Percentiles rank a stretch among this genome's conserved stretches.
Evolutionary conservation across 2,888 invertebrate genomes (phyloP).

Genomic region (Tenthredo scrophulariae): DNA sequence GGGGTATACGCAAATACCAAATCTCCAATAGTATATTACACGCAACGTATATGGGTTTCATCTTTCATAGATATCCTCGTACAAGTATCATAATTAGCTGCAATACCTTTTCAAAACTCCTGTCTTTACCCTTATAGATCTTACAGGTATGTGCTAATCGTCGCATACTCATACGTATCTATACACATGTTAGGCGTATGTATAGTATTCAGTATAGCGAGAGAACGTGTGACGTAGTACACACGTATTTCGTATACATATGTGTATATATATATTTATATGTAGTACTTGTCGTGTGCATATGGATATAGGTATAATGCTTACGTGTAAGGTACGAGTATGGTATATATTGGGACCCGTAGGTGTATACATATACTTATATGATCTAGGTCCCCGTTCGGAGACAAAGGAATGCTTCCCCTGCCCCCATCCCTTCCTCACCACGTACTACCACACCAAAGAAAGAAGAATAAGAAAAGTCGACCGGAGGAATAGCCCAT

Average conservation of each 20-base stretch:
- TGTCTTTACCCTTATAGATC: not conserved
- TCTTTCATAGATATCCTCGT: not conserved
- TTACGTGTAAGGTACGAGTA: conserved; percentile 1
- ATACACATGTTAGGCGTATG: not conserved
- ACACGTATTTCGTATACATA: not conserved
- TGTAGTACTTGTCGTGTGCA: not conserved
- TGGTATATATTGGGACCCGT: conserved; percentile 5
- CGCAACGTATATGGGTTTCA: not conserved
- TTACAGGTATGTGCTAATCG: not conserved
- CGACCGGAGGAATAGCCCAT: conserved; percentile 75
- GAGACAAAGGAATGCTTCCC: conserved; percentile 76
- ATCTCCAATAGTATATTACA: not conserved
- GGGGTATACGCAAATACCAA: conserved; percentile 44
- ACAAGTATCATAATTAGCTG: not conserved
- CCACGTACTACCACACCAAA: conserved; percentile 56
- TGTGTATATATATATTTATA: not conserved
- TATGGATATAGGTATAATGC: not conserved
- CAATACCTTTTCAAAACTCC: not conserved
- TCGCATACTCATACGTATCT: not conserved
- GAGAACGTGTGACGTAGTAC: not conserved
- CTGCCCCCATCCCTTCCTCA: conserved; percentile 60
- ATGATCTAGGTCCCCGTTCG: conserved; percentile 70
- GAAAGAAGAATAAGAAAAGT: conserved; percentile 75
- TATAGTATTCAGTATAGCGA: not conserved
- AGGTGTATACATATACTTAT: conserved; percentile 52